Percentiles rank a stretch among this genome's conserved stretches.
phyloP scores from a whole-genome alignment of 1,140 invertebrate genomes.

The Anagrus nilaparvatae region DNA sequence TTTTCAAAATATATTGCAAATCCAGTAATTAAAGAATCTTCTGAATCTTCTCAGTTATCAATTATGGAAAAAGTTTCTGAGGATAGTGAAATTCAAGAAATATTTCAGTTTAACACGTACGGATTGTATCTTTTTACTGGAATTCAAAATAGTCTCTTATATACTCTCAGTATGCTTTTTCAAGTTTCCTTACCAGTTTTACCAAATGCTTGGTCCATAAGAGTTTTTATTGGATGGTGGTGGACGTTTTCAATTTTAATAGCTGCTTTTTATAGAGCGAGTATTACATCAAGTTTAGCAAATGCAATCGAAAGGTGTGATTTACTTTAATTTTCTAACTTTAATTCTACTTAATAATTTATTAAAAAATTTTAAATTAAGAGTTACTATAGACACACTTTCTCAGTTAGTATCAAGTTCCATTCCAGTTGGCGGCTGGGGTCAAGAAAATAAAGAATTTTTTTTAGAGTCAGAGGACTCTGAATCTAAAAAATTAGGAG shows the following conservation, averaged over 20 bases:
- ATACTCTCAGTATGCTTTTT: constrained; percentile 69
- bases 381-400: constrained; percentile 67
- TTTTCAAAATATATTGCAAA: constrained; percentile 34
- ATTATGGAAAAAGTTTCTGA: constrained; percentile 14
- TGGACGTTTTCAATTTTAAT: constrained; percentile 74
- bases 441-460: constrained; percentile 54
- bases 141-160: constrained; percentile 59
- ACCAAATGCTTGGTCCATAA: constrained; percentile 63
- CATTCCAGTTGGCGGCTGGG: constrained; percentile 57
- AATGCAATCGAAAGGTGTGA: constrained; percentile 57
- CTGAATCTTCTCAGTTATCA: constrained; percentile 13
- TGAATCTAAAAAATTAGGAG: constrained; percentile 51
- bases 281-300: constrained; percentile 71
- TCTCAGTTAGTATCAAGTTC: constrained; percentile 53
- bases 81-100: constrained; percentile 23
- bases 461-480: constrained; percentile 58
- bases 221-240: constrained; percentile 72
- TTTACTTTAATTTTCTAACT: constrained; percentile 13
- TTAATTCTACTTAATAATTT: constrained; percentile 1
- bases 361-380: constrained; percentile 23
- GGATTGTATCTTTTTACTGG: constrained; percentile 61
- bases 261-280: constrained; percentile 65
- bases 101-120: too few species aligned
- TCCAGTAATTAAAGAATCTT: constrained; percentile 10
- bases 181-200: constrained; percentile 64